A percentile compares a stretch with the other conserved stretches of the same genome.
Conservation (phyloP, 2,113 vertebrate species). For the Hippocampus barbouri region DNA sequence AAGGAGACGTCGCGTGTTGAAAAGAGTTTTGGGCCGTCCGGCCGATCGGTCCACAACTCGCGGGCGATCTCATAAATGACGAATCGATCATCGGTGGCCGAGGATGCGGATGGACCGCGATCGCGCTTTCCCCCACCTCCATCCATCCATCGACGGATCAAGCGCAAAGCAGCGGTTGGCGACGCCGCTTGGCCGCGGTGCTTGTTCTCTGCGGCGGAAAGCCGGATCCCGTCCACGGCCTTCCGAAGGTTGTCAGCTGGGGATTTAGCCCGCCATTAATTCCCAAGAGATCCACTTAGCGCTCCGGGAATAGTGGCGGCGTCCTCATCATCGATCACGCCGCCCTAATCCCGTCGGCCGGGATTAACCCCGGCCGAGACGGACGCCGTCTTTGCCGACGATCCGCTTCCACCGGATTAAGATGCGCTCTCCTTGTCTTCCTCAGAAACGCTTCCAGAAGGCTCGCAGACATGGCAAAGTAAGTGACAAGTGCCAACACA, state of each 20-base stretch:
- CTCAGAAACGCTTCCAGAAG: slow-evolving; percentile 27
- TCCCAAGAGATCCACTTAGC: slow-evolving; percentile 27
- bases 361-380: slow-evolving; percentile 42
- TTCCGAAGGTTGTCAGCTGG: neutral
- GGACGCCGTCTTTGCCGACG: neutral
- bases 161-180: too few relatives aligned
- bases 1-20: too few relatives aligned
- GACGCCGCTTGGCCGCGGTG: too few relatives aligned
- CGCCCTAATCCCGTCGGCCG: slow-evolving; percentile 50
- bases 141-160: too few relatives aligned
- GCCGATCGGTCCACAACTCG: too few relatives aligned
- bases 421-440: slow-evolving; percentile 2
- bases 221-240: too few relatives aligned
- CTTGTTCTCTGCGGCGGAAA: too few relatives aligned
- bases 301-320: slow-evolving; percentile 18
- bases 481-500: slow-evolving; percentile 20
- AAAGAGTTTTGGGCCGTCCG: too few relatives aligned
- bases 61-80: too few relatives aligned
- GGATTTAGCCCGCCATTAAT: slow-evolving; percentile 13
- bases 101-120: too few relatives aligned
- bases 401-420: neutral
- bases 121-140: too few relatives aligned
- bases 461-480: slow-evolving; percentile 61
- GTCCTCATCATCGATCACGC: slow-evolving; percentile 1
- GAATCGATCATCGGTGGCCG: too few relatives aligned